These are phyloP conservation scores for Bambusicola thoracicus DNA, from an alignment of 2,113 vertebrate genomes.

Conservation along the genomic window DNA sequence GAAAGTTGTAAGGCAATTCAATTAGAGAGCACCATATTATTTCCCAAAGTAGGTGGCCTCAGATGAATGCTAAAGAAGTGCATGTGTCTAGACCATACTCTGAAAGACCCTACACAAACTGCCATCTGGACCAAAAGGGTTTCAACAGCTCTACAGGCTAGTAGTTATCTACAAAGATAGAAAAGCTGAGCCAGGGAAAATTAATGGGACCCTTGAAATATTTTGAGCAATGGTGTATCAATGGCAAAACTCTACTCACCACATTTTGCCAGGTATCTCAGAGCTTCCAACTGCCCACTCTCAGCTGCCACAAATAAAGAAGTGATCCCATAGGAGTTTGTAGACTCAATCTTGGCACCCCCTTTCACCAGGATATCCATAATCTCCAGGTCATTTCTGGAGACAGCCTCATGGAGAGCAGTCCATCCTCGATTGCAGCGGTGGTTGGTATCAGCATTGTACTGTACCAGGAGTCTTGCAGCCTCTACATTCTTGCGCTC, in stretches of 20 bases:
- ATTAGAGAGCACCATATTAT: background rate
- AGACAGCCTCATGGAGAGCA: constrained; percentile 89
- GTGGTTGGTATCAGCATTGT: constrained; percentile 80
- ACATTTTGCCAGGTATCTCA: constrained; percentile 85
- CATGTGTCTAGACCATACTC: background rate
- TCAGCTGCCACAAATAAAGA: constrained; percentile 92
- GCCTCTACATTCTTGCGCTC: constrained; percentile 82
- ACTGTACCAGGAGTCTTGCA: constrained; percentile 81
- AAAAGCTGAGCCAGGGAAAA: background rate
- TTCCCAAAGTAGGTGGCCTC: background rate
- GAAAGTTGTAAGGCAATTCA: background rate
- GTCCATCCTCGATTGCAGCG: constrained; percentile 88
- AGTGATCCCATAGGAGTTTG: constrained; percentile 88
- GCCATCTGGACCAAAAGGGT: background rate
- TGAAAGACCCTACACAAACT: background rate
- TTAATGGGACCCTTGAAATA: background rate
- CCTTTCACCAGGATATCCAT: constrained; percentile 89
- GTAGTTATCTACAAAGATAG: background rate
- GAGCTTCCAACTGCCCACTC: constrained; percentile 82
- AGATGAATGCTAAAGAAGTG: background rate
- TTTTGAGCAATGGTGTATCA: background rate
- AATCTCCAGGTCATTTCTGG: constrained; percentile 85
- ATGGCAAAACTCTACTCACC: constrained; percentile 65
- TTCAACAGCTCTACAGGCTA: background rate
- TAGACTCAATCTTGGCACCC: constrained; percentile 85